Evolutionary conservation across 2,797 vertebrate genomes (phyloP), one percentile per base, ranked within the genome.

Genomic region (Lagocephalus sceleratus): DNA sequence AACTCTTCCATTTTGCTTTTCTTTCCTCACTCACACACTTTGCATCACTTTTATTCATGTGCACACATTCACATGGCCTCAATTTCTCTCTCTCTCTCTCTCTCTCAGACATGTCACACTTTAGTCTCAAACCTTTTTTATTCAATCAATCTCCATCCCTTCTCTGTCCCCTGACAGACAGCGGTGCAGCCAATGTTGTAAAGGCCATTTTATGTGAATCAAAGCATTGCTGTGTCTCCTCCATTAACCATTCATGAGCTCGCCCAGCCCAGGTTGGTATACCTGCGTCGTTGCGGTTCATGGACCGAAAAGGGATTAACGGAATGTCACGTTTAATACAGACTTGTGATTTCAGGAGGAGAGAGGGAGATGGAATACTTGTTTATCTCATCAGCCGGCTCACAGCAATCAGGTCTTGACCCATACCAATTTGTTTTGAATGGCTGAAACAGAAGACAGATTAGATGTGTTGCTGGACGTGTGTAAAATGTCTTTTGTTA

Each of bases 181-280:
- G 57, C 74, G 44, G 54, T 15, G 43, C 58, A 48, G 65, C 70
- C 62, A 63, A 63, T 72, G 78, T 72, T 47, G 47, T 64, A 48
- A 76, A 75, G 70, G 72, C 68, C 74, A 71, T 81, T 86, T 77
- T 84, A 64, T 71, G 67, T 70, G 71, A 73, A 75, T 74, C 53
- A 19, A 50, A 81, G 71, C 25, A 16, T 46, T 67, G 75, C 66
- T 66, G 64, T 66, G 71, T 78, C 66, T 81, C 51, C 60, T 2
- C 69, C 56, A 81, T 86, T 84, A 79, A 78, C 50, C 71, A 87
- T 88, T 84, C 81, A 86, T 83, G 81, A 84, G 82, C 71, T 65
- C 52, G 54, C 48, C 51, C 26, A 56, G 54, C 64, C 62, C 59
- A 58, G 73, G 76, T 73, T 64, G 52, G 57, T 68, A 47, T 71